Evolutionary conservation across 2,113 vertebrate genomes (phyloP).

Genomic region (Actinemys pallida): DNA sequence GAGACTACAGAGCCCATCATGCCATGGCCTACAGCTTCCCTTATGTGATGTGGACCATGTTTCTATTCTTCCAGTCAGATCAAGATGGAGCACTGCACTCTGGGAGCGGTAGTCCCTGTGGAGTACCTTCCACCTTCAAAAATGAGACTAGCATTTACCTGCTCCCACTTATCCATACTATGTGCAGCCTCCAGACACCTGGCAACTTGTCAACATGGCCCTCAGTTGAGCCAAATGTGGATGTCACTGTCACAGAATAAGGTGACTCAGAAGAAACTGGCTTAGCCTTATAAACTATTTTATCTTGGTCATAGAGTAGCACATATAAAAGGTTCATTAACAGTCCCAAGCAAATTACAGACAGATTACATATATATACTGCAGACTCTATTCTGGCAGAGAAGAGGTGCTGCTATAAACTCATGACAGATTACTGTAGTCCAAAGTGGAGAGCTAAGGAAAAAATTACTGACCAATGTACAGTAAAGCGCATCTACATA

Average conservation of each 20-base stretch:
- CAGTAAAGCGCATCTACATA: slow-evolving; percentile 39
- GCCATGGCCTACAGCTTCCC: background rate
- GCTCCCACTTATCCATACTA: background rate
- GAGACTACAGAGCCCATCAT: accelerated
- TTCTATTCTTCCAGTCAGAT: background rate
- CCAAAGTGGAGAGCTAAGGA: background rate
- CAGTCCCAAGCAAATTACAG: slow-evolving; percentile 26
- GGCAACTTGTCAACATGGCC: slow-evolving; percentile 11
- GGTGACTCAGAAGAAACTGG: background rate
- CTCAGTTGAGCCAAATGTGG: background rate
- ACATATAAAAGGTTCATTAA: slow-evolving; percentile 41
- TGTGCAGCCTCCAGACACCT: background rate
- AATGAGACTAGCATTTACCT: background rate
- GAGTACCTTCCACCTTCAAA: background rate
- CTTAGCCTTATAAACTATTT: slow-evolving; percentile 48
- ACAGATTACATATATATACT: slow-evolving; percentile 14
- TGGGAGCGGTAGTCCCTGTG: background rate
- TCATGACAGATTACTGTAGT: slow-evolving; percentile 13
- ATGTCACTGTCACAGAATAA: slow-evolving; percentile 24
- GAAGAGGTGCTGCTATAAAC: slow-evolving; percentile 32
- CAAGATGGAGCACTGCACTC: background rate
- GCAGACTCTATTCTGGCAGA: background rate
- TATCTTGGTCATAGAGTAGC: slow-evolving; percentile 12
- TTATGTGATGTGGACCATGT: background rate
- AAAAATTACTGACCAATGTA: background rate